phyloP scores from a whole-genome alignment of 2,888 invertebrate species.

The Auanema freiburgensis region DNA sequence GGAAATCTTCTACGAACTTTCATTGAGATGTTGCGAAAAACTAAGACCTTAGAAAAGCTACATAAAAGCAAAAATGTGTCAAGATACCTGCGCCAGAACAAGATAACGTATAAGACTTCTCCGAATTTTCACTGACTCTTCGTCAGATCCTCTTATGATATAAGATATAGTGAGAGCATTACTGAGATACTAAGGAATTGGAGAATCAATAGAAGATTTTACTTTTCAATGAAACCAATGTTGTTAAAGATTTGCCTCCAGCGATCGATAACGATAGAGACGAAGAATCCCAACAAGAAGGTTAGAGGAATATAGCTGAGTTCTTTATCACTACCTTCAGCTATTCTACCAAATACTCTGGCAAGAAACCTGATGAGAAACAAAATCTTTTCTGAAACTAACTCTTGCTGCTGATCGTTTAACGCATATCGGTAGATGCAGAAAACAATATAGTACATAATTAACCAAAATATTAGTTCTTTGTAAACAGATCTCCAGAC shows the following conservation, averaged over 20 bases:
- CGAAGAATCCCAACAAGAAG: constrained; percentile 54
- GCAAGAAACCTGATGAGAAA: no score
- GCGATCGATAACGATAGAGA: constrained; percentile 45
- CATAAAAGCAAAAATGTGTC: constrained; percentile 10
- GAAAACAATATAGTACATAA: constrained; percentile 35
- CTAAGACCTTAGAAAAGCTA: constrained; percentile 34
- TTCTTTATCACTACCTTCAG: constrained; percentile 31
- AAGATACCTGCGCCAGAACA: constrained; percentile 28
- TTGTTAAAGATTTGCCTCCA: constrained; percentile 37
- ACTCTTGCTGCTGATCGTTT: constrained; percentile 25
- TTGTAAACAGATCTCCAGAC: constrained; percentile 52
- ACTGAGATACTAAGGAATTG: constrained; percentile 22
- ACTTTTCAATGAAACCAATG: constrained; percentile 45
- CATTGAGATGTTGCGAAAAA: constrained; percentile 56
- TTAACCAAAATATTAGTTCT: constrained; percentile 47
- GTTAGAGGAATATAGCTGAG: constrained; percentile 47
- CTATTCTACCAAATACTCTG: constrained; percentile 38
- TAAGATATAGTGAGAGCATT: constrained; percentile 34
- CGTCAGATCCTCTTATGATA: constrained; percentile 28
- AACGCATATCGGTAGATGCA: constrained; percentile 39
- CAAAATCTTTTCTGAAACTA: not conserved
- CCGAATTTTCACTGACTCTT: constrained; percentile 29
- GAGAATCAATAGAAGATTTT: constrained; percentile 3
- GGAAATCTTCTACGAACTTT: constrained; percentile 50
- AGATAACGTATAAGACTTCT: constrained; percentile 39